Evolutionary conservation across 2,888 invertebrate genomes (phyloP), one percentile per base, ranked within the genome.

Genomic region (Galeruca laticollis): DNA sequence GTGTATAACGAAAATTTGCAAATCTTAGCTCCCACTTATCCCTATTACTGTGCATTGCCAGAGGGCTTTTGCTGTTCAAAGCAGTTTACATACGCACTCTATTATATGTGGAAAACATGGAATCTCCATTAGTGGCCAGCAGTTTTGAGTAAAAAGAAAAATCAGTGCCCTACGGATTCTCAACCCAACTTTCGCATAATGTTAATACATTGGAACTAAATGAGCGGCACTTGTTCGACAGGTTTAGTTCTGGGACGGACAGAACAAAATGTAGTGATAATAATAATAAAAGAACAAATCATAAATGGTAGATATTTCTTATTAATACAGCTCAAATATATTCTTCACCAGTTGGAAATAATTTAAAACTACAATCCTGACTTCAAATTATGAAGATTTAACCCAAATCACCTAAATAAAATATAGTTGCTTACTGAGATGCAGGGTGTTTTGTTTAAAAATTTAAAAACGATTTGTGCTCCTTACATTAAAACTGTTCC

Each of bases 21-120:
- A 40, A 40, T 40, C 3, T 40, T 40, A 3, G 13, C 6, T 40
- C n/a, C 60, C 60, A 43, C 9, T 26, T 40, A 15, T 1, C 51
- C 51, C 20, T 13, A 51, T 51, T 21, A 9, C 13, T 31, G 4
- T 31, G 26, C 15, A 31, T 31, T 51, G 59, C 59, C 75, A 70
- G 57, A 65, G 51, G 75, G 76, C 75, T 70, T 72, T 76, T 51
- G 37, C 6, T 74, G 76, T 77, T 76, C 76, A 75, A 75, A 79
- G 78, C 78, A 77, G 74, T 77, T 37, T 76, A 74, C 76, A 74
- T 77, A 79, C 79, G 76, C 78, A 74, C 72, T 73, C 79, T 74
- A 78, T 79, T 79, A 79, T 77, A 74, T 76, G 79, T 70, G 76
- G 79, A 73, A 77, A 81, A 81, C 81, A 81, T 76, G 81, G 71